Evolutionary conservation across 1,140 invertebrate genomes (phyloP).

Genomic region (Charaxes varanes): DNA sequence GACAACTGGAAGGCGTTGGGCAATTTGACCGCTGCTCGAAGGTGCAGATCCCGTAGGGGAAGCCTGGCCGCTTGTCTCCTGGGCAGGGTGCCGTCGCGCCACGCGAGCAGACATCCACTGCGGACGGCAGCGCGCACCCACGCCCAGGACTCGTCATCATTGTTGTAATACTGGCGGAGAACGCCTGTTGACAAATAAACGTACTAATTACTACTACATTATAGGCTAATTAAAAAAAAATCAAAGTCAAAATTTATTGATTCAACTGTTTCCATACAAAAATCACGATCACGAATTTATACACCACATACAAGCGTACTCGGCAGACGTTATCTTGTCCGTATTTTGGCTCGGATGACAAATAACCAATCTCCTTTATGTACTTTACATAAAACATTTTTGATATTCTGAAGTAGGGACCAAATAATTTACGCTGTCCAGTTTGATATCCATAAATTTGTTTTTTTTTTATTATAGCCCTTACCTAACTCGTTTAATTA

Average conservation of each 20-base stretch:
- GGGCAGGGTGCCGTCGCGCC: slow-evolving; percentile 58
- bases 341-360: no score
- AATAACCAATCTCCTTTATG: no score
- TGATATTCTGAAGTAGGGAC: no score
- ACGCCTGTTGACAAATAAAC: slow-evolving; percentile 35
- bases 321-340: no score
- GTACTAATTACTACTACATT: background rate
- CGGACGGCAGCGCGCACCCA: slow-evolving; percentile 60
- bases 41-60: slow-evolving; percentile 52
- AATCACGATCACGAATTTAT: no score
- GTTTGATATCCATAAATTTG: no score
- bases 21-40: slow-evolving; percentile 40
- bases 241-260: background rate
- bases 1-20: slow-evolving; percentile 65
- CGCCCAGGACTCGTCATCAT: slow-evolving; percentile 47
- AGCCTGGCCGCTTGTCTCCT: slow-evolving; percentile 47
- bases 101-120: slow-evolving; percentile 53
- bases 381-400: no score
- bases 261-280: background rate
- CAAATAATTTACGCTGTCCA: no score
- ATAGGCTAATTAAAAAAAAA: background rate
- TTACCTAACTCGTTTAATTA: no score
- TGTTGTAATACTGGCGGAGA: slow-evolving; percentile 63
- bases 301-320: no score
- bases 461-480: no score